A percentile compares a stretch with the other conserved stretches of the same genome.
These are phyloP conservation scores for Rhegmatorhina hoffmannsi DNA, from an alignment of 2,113 vertebrate species.

Conservation along the genomic window DNA sequence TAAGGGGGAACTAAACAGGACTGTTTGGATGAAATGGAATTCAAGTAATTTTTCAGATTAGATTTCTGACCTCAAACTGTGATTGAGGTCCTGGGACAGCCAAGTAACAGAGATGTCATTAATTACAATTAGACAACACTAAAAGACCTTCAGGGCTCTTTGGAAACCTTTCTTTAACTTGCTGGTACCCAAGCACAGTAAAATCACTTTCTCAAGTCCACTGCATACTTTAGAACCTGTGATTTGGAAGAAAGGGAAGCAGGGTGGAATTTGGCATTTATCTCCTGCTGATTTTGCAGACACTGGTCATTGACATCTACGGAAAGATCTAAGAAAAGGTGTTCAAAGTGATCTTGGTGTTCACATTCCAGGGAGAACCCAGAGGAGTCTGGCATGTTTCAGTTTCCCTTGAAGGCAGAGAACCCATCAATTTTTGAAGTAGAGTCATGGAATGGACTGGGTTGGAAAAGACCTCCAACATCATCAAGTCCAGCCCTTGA, in stretches of 20 bases:
- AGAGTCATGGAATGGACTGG: too few relatives aligned
- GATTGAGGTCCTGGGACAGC: neutral
- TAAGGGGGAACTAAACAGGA: neutral
- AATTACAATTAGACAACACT: neutral
- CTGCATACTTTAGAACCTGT: neutral
- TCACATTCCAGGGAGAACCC: neutral
- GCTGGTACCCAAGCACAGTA: neutral
- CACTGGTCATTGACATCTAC: neutral
- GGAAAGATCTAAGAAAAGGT: neutral
- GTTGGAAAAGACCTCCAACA: too few relatives aligned
- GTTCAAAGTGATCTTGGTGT: neutral
- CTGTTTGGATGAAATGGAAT: neutral
- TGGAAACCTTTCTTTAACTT: neutral
- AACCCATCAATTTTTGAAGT: neutral
- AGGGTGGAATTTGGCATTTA: neutral
- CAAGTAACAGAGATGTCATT: neutral
- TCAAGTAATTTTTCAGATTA: neutral
- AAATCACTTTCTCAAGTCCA: neutral
- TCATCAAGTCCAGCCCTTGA: too few relatives aligned
- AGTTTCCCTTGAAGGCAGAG: neutral
- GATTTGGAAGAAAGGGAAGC: neutral
- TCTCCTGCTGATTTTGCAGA: neutral
- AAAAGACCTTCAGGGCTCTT: neutral
- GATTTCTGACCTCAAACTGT: neutral
- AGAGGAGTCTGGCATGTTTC: neutral